Base-by-base conservation (phyloP, 2,888 invertebrate species). In the Sclerodermus sp. region DNA sequence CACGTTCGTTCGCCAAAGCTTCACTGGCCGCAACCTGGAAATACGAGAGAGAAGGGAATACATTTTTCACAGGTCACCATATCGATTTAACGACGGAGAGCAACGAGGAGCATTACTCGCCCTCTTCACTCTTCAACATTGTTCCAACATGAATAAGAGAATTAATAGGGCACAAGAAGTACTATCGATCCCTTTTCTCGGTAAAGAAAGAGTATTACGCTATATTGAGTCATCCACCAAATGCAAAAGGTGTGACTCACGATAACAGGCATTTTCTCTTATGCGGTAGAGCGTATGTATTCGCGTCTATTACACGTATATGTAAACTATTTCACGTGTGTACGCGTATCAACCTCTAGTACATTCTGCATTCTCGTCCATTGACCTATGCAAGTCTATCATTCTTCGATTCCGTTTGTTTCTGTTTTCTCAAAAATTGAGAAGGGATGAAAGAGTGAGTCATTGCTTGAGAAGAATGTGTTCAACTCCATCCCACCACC, bases 221-320 rank as follows among this genome's bases (percentile, higher is more conserved):
- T 62, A 62, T 64, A 68, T 73, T 73, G 74, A 74, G 73, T 74
- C 74, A 74, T 50, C 62, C 49, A 47, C 51, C 44, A 57, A 54
- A 49, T 50, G 47, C 49, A 45, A 59, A 53, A 31, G 47, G 38
- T 46, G 59, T 71, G 71, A 71, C 60, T 71, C 70, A 71, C n/a
- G n/a, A n/a, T n/a, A n/a, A n/a, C n/a, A n/a, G n/a, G n/a, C n/a
- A n/a, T n/a, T n/a, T n/a, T n/a, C n/a, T n/a, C n/a, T n/a, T n/a
- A n/a, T n/a, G n/a, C n/a, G n/a, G n/a, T n/a, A n/a, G n/a, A 52
- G 51, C 31, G 43, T 51, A 45, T 40, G 47, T n/a, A n/a, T 23
- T 23, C 23, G 8, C 23, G 4, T 23, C 8, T 23, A 23, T 8
- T 23, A 23, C 23, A 23, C n/a, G n/a, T n/a, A n/a, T n/a, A n/a